Percentiles rank a stretch among this genome's conserved stretches.
phyloP scores from a whole-genome alignment of 2,888 invertebrate genomes.

The Phalangium opilio region DNA sequence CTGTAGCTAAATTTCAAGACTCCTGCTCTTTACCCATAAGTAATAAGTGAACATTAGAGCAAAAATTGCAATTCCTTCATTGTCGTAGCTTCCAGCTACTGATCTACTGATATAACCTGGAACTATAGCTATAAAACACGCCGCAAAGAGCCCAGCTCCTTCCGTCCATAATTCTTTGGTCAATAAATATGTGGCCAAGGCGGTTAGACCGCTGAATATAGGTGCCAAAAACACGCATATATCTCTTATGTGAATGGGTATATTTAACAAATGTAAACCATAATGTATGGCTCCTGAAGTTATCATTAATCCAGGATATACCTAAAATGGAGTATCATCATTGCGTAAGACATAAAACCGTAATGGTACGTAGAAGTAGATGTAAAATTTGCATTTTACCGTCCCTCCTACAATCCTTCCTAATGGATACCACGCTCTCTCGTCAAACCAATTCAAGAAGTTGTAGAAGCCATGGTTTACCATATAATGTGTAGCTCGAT shows the following conservation, averaged over 20 bases:
- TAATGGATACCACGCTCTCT: constrained; percentile 97
- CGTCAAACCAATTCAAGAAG: constrained; percentile 99
- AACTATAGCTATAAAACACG: constrained; percentile 96
- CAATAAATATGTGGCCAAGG: constrained; percentile 90
- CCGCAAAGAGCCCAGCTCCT: constrained; percentile 93
- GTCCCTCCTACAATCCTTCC: constrained; percentile 98
- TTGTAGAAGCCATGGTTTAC: constrained; percentile 98
- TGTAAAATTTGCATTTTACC: constrained; percentile 34
- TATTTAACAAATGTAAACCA: constrained; percentile 73
- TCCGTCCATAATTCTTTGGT: constrained; percentile 95
- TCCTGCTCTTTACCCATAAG: constrained; percentile 58
- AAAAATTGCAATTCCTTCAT: constrained; percentile 99
- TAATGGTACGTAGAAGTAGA: too few species aligned
- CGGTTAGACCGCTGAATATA: constrained; percentile 91
- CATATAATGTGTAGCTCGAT: constrained; percentile 97
- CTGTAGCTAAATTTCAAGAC: neutral
- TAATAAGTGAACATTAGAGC: constrained; percentile 97
- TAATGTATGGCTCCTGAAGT: constrained; percentile 96
- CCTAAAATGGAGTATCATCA: constrained; percentile 26
- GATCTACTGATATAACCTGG: constrained; percentile 98
- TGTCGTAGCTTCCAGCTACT: constrained; percentile 98
- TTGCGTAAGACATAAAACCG: too few species aligned
- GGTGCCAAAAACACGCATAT: constrained; percentile 98
- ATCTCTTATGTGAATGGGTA: constrained; percentile 95
- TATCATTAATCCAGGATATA: constrained; percentile 97